Conservation (phyloP, 2,113 vertebrate species). For the Gallinago paraguaiae region DNA sequence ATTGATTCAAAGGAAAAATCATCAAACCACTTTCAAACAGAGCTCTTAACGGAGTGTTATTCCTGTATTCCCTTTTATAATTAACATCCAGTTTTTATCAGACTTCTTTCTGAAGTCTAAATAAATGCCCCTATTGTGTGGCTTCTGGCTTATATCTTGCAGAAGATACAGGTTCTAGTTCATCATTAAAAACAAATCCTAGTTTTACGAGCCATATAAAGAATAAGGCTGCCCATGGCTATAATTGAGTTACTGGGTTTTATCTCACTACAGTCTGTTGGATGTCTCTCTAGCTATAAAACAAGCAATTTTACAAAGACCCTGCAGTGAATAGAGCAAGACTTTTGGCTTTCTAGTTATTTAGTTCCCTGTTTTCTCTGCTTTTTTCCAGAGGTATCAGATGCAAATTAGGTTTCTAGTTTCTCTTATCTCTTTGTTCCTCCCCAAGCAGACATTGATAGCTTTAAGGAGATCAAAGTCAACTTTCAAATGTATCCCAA, state of each 20-base stretch:
- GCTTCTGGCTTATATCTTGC: constrained; percentile 46
- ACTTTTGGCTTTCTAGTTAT: constrained; percentile 60
- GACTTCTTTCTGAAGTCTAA: constrained; percentile 42
- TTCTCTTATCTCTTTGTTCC: constrained; percentile 72
- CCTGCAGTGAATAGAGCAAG: constrained; percentile 37
- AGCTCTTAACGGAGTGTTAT: background rate
- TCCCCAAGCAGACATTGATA: constrained; percentile 66
- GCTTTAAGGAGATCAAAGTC: constrained; percentile 71
- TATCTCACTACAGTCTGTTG: constrained; percentile 55
- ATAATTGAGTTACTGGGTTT: constrained; percentile 66
- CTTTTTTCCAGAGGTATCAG: constrained; percentile 48
- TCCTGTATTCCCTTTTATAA: constrained; percentile 38
- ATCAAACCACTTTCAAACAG: constrained; percentile 31
- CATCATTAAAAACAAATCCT: constrained; percentile 67
- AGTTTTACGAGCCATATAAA: constrained; percentile 54
- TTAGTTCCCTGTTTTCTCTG: constrained; percentile 46
- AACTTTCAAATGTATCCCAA: constrained; percentile 71
- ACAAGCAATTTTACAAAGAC: constrained; percentile 66
- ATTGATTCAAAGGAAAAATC: constrained; percentile 24
- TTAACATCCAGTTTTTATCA: constrained; percentile 49
- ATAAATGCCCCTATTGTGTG: constrained; percentile 36
- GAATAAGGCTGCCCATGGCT: constrained; percentile 55
- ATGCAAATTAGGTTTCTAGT: constrained; percentile 69
- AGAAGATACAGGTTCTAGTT: constrained; percentile 43
- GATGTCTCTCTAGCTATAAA: constrained; percentile 66